Evolutionary conservation across 2,113 vertebrate species (phyloP).

Genomic region (Corydoras maculifer): DNA sequence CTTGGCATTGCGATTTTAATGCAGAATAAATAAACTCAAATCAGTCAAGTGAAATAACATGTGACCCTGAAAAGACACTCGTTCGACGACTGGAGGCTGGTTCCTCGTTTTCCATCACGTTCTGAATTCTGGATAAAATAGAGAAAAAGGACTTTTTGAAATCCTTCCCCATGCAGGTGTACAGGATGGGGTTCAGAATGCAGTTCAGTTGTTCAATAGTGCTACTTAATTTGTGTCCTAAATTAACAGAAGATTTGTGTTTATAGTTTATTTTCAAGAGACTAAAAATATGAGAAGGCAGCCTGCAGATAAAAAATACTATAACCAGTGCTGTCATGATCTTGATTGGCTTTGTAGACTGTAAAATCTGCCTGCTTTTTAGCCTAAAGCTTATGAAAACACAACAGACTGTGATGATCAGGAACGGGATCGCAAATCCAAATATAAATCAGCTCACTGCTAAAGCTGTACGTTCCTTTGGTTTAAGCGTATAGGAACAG

Average conservation of each 20-base stretch:
- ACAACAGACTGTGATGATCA: constrained; percentile 71
- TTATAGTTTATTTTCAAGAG: constrained; percentile 59
- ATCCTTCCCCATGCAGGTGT: constrained; percentile 92
- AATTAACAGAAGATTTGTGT: background rate
- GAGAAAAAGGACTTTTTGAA: constrained; percentile 68
- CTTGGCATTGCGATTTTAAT: no score
- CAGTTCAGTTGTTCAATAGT: constrained; percentile 67
- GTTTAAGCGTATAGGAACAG: constrained; percentile 67
- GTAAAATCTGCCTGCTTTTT: constrained; percentile 59
- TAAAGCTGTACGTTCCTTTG: constrained; percentile 43
- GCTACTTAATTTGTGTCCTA: constrained; percentile 29
- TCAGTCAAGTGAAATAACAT: background rate
- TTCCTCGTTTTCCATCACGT: constrained; percentile 61
- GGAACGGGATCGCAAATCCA: constrained; percentile 72
- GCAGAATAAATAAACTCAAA: background rate
- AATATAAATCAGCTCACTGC: constrained; percentile 62
- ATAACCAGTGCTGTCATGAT: constrained; percentile 74
- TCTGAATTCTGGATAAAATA: constrained; percentile 66
- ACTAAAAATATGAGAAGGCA: constrained; percentile 73
- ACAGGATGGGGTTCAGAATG: constrained; percentile 85
- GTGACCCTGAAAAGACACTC: constrained; percentile 42
- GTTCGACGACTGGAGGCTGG: constrained; percentile 55
- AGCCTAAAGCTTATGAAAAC: constrained; percentile 65
- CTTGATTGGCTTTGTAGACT: constrained; percentile 70
- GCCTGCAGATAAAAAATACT: constrained; percentile 77